These are phyloP conservation scores for Melanargia galathea DNA, from an alignment of 2,888 invertebrate genomes.

Conservation along the genomic window DNA sequence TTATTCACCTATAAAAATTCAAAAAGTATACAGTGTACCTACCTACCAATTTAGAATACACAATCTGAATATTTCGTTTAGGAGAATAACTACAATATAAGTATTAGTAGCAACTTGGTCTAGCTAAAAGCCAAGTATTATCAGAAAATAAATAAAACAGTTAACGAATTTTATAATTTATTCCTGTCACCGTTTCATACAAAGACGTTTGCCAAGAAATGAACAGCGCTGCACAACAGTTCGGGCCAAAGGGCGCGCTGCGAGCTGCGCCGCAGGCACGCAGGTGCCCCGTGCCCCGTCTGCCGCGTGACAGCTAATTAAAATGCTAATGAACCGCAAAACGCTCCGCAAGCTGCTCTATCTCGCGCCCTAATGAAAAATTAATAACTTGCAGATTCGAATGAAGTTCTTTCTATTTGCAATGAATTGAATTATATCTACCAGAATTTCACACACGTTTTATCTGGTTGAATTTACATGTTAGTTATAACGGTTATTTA, in stretches of 20 bases:
- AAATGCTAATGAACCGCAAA: constrained; percentile 72
- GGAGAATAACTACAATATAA: too few relatives aligned
- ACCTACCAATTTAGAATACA: too few relatives aligned
- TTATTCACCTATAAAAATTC: too few relatives aligned
- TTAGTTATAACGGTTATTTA: too few relatives aligned
- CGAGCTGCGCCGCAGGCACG: too few relatives aligned
- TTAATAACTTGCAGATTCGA: constrained; percentile 30
- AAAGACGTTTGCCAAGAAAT: constrained; percentile 38
- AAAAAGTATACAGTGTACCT: too few relatives aligned
- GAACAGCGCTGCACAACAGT: constrained; percentile 38
- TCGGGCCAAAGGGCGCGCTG: constrained; percentile 35
- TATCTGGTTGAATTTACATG: too few relatives aligned
- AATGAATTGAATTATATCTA: not conserved
- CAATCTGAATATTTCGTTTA: too few relatives aligned
- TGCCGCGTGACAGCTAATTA: constrained; percentile 66
- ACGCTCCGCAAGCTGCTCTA: constrained; percentile 34
- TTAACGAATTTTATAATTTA: not conserved
- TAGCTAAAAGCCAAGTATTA: too few relatives aligned
- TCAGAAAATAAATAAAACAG: too few relatives aligned
- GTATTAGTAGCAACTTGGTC: too few relatives aligned
- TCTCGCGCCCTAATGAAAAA: constrained; percentile 28
- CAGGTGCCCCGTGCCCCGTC: constrained; percentile 46
- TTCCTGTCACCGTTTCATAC: constrained; percentile 27
- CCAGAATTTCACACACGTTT: not conserved
- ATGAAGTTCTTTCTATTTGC: constrained; percentile 5